phyloP scores from a whole-genome alignment of 2,888 invertebrate species.

The Aproaerema taeniolella region DNA sequence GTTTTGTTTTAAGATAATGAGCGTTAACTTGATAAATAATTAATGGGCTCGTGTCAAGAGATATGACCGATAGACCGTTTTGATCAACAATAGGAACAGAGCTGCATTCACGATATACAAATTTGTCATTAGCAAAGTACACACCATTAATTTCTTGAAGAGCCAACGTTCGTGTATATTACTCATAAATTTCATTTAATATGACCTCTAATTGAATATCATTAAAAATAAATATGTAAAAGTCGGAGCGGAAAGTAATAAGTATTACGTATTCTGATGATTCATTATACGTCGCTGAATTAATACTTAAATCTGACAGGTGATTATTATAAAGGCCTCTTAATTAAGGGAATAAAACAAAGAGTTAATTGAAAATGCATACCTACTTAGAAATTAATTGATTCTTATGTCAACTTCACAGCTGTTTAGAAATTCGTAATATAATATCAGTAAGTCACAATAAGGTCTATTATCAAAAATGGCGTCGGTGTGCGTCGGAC shows the following conservation, averaged over 20 bases:
- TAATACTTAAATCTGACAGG: not conserved
- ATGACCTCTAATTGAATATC: not conserved
- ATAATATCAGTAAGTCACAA: too few relatives aligned
- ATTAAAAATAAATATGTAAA: not conserved
- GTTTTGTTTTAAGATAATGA: constrained; percentile 61
- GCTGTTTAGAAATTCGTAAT: too few relatives aligned
- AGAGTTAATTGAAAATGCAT: too few relatives aligned
- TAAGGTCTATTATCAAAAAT: constrained; percentile 42
- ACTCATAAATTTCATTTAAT: too few relatives aligned
- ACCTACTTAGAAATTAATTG: too few relatives aligned
- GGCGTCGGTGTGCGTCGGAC: constrained; percentile 33
- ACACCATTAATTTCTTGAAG: not conserved
- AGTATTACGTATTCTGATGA: not conserved
- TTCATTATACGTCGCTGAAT: not conserved
- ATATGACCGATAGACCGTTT: constrained; percentile 23
- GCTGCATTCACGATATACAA: constrained; percentile 8
- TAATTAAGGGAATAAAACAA: not conserved
- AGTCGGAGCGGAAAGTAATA: not conserved
- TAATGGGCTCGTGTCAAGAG: constrained; percentile 35
- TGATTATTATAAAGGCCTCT: not conserved
- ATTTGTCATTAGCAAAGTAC: constrained; percentile 8
- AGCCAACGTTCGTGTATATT: not conserved
- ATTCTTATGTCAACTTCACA: too few relatives aligned
- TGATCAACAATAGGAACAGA: constrained; percentile 12
- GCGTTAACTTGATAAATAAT: constrained; percentile 60